A percentile compares a stretch with the other conserved stretches of the same genome.
Conservation (phyloP, 1,140 invertebrate genomes). For the Kradibia gibbosae region DNA sequence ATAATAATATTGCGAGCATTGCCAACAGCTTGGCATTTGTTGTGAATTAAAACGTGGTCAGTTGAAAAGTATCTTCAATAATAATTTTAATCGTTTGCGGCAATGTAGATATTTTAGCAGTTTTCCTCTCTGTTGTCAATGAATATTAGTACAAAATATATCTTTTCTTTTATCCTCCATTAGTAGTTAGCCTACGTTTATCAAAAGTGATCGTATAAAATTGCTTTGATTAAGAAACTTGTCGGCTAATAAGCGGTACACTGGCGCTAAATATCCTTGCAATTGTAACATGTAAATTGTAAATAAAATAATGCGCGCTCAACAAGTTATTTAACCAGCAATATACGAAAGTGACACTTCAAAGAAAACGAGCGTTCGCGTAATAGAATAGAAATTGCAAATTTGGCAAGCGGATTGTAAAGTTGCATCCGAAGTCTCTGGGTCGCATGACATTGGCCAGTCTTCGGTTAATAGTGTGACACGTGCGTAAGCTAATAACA, state of each 20-base stretch:
- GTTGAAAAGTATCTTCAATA: too few relatives aligned
- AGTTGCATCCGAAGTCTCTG: not conserved
- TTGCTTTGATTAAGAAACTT: constrained; percentile 1
- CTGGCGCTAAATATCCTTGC: too few relatives aligned
- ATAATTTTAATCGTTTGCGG: not conserved
- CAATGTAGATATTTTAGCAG: not conserved
- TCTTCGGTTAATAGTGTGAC: constrained; percentile 26
- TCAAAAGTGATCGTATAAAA: constrained; percentile 30
- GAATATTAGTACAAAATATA: constrained; percentile 29
- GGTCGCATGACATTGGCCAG: constrained; percentile 32
- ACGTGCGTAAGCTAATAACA: constrained; percentile 1
- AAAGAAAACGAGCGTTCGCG: not conserved
- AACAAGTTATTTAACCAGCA: not conserved
- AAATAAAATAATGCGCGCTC: not conserved
- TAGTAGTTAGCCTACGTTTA: constrained; percentile 5
- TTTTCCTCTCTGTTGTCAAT: not conserved
- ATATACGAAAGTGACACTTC: constrained; percentile 9
- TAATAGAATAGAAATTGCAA: not conserved
- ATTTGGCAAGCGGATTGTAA: constrained; percentile 4
- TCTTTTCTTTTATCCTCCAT: not conserved
- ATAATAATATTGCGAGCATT: too few relatives aligned
- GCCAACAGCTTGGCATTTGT: too few relatives aligned
- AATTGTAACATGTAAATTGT: not conserved
- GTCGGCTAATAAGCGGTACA: not conserved
- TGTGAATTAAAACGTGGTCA: too few relatives aligned